Evolutionary conservation across 2,797 vertebrate genomes (phyloP).

Genomic region (Odontamblyopus rebecca): DNA sequence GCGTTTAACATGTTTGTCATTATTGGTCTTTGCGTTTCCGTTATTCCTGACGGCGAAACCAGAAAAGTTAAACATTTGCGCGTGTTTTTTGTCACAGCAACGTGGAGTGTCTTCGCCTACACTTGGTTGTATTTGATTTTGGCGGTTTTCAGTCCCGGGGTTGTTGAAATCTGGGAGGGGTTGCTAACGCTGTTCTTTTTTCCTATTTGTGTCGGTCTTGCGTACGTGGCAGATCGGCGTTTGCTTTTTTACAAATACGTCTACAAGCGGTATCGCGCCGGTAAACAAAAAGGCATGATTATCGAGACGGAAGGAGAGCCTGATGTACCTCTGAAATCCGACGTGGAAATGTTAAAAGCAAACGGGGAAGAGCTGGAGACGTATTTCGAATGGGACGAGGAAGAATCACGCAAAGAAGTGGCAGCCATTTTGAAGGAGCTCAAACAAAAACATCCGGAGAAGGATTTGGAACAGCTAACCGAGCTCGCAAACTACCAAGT

Average conservation of each 20-base stretch:
- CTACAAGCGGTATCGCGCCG: slow-evolving; percentile 90
- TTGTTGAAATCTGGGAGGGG: slow-evolving; percentile 96
- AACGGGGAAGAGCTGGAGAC: slow-evolving; percentile 76
- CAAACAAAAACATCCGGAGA: slow-evolving; percentile 93
- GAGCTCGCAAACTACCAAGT: slow-evolving; percentile 93
- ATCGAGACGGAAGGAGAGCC: slow-evolving; percentile 92
- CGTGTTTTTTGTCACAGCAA: slow-evolving; percentile 93
- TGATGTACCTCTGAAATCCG: slow-evolving; percentile 82
- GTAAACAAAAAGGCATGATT: slow-evolving; percentile 90
- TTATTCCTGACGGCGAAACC: slow-evolving; percentile 91
- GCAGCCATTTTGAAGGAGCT: slow-evolving; percentile 91
- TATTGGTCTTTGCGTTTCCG: slow-evolving; percentile 92
- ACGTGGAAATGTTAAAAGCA: slow-evolving; percentile 85
- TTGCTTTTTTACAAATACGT: slow-evolving; percentile 96
- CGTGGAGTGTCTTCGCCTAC: slow-evolving; percentile 97
- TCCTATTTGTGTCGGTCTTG: slow-evolving; percentile 91
- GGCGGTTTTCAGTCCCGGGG: slow-evolving; percentile 88
- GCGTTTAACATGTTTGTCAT: slow-evolving; percentile 99
- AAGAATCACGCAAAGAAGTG: slow-evolving; percentile 87
- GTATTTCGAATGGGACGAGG: slow-evolving; percentile 82
- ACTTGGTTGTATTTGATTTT: slow-evolving; percentile 96
- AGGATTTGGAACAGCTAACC: slow-evolving; percentile 89
- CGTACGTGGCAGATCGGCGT: slow-evolving; percentile 92
- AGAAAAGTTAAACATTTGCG: slow-evolving; percentile 92
- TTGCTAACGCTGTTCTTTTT: slow-evolving; percentile 96